Evolutionary conservation across 2,113 vertebrate species (phyloP), one percentile per base, ranked within the genome.

Genomic region (Myotis davidii): DNA sequence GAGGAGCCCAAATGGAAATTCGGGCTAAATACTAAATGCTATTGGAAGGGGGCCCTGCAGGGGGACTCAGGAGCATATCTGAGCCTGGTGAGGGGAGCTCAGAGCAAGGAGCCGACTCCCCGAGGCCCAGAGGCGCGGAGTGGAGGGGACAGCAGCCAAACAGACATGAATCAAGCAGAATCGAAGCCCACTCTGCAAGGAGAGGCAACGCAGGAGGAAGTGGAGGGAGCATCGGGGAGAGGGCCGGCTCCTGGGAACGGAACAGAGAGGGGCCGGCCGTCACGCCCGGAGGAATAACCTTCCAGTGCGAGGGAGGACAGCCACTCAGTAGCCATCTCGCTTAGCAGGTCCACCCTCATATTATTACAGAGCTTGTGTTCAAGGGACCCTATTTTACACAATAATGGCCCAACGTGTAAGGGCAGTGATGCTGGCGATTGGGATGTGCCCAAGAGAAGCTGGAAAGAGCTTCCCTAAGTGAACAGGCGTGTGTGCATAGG

Each of bases 1-100:
- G 77, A 29, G 72, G 37, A 93, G 93, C 91, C 93, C 91, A 89
- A 86, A 81, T 86, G 91, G 74, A 95, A 94, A 96, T 88, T 56
- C 70, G 87, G 88, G 65, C 69, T 59, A 42, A 87, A 83, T 88
- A 37, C n/a, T 85, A 92, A 90, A 6, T 10, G 23, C 34, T 4
- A 1, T 39, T 88, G 82, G 95, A 88, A 88, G 94, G 73, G 78
- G 83, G 82, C 94, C 72, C 88, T 59, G 23, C 7, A 4, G 56
- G 23, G 59, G 59, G 50, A 56, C 21, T 3, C 54, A 56, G 70
- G 34, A 95, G 82, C 17, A 73, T 48, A 37, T 91, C n/a, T 18
- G 83, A 76, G 67, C 67, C 64, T 85, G 37, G 77, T 32, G 70
- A 50, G 61, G 78, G 65, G 78, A 92, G 64, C 83, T 69, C 69